A percentile compares a stretch with the other conserved stretches of the same genome.
Conservation (phyloP, 2,797 vertebrate species). For the Oreochromis grahami region DNA sequence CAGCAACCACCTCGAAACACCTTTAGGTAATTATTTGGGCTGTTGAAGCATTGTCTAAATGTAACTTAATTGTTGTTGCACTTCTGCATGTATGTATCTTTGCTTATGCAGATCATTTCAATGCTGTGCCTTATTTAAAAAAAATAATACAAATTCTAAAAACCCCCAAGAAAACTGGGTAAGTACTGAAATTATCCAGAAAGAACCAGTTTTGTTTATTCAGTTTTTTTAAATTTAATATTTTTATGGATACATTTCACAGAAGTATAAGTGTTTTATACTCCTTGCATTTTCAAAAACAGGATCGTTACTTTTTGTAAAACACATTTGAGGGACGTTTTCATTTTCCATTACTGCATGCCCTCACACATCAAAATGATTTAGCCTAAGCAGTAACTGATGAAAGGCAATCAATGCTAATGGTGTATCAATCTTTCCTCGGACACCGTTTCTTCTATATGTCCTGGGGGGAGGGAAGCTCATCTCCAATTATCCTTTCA, state of each 20-base stretch:
- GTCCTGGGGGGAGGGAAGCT: neutral
- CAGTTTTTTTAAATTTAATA: neutral
- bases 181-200: neutral
- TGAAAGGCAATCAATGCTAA: neutral
- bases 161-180: neutral
- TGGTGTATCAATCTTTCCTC: neutral
- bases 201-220: neutral
- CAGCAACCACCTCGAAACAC: neutral
- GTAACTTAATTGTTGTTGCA: neutral
- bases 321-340: rapidly evolving
- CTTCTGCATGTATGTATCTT: neutral
- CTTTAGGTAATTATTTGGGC: neutral
- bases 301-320: neutral
- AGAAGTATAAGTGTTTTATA: neutral
- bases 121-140: rapidly evolving
- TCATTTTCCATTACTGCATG: neutral
- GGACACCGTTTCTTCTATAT: rapidly evolving
- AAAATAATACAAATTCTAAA: rapidly evolving
- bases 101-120: neutral
- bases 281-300: neutral
- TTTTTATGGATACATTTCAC: neutral
- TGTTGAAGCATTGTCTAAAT: neutral
- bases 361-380: neutral
- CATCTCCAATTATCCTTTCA: neutral
- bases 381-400: neutral